These are phyloP conservation scores for Chloebia gouldiae DNA, from an alignment of 2,113 vertebrate genomes.

Conservation along the genomic window DNA sequence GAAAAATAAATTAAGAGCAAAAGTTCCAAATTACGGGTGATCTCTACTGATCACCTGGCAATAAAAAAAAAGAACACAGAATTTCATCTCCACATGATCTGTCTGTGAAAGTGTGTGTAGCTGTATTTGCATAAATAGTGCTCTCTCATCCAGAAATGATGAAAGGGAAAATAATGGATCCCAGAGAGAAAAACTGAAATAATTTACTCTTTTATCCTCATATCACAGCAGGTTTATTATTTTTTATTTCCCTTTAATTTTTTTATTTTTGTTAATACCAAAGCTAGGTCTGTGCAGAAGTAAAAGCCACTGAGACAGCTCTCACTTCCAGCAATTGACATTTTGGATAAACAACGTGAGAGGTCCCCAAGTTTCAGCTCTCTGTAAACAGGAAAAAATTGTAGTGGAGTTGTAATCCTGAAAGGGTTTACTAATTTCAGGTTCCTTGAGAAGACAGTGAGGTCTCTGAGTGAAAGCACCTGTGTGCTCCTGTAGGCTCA, in stretches of 20 bases:
- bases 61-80: not conserved
- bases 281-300: not conserved
- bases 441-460: not conserved
- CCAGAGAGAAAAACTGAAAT: not conserved
- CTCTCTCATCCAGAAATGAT: not conserved
- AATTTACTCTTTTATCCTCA: not conserved
- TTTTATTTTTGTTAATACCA: not conserved
- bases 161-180: not conserved
- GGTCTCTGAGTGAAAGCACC: not conserved
- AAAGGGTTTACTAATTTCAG: not conserved
- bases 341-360: not conserved
- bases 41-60: not conserved
- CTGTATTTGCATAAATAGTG: not conserved
- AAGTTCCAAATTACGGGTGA: not conserved
- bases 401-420: not conserved
- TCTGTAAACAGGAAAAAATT: not conserved
- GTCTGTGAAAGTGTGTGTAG: not conserved
- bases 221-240: not conserved
- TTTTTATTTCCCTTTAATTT: not conserved
- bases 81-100: not conserved
- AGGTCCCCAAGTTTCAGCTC: not conserved
- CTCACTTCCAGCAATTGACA: not conserved
- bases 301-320: not conserved
- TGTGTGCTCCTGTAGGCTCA: not conserved
- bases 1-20: not conserved